Percentiles rank a stretch among this genome's conserved stretches.
These are phyloP conservation scores for Papilio aristodemus DNA, from an alignment of 1,140 invertebrate genomes.

Conservation along the genomic window DNA sequence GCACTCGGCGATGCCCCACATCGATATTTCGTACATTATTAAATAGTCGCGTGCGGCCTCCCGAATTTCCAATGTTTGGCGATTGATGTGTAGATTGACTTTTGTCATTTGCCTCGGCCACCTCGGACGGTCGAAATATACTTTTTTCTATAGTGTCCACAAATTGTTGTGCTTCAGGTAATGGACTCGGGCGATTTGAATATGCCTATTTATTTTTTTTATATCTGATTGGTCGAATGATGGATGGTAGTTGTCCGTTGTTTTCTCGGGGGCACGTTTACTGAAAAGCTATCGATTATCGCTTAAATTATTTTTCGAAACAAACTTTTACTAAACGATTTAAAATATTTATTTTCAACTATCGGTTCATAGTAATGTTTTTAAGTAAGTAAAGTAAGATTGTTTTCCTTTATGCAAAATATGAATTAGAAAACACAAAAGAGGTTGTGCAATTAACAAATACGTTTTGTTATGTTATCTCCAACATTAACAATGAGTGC, in stretches of 20 bases:
- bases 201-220: slow-evolving; percentile 56
- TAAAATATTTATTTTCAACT: too few relatives aligned
- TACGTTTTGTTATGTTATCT: slow-evolving; percentile 25
- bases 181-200: slow-evolving; percentile 71
- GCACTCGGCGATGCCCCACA: slow-evolving; percentile 72
- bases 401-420: slow-evolving; percentile 1
- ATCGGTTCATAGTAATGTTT: background rate
- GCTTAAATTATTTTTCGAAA: slow-evolving; percentile 16
- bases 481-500: slow-evolving; percentile 22
- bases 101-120: slow-evolving; percentile 77
- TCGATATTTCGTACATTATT: slow-evolving; percentile 80
- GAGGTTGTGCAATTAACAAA: slow-evolving; percentile 28
- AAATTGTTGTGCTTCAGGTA: slow-evolving; percentile 71
- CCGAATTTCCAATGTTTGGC: slow-evolving; percentile 79
- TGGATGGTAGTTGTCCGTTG: slow-evolving; percentile 64
- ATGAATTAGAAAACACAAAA: slow-evolving; percentile 10
- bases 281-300: slow-evolving; percentile 46
- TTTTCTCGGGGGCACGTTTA: slow-evolving; percentile 60
- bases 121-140: slow-evolving; percentile 73
- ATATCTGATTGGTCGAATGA: slow-evolving; percentile 71
- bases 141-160: slow-evolving; percentile 71
- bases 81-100: slow-evolving; percentile 80
- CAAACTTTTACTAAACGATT: slow-evolving; percentile 7
- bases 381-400: background rate
- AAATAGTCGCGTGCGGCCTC: slow-evolving; percentile 75